Conservation (phyloP, 1,140 invertebrate species). For the Stegodyphus mimosarum region DNA sequence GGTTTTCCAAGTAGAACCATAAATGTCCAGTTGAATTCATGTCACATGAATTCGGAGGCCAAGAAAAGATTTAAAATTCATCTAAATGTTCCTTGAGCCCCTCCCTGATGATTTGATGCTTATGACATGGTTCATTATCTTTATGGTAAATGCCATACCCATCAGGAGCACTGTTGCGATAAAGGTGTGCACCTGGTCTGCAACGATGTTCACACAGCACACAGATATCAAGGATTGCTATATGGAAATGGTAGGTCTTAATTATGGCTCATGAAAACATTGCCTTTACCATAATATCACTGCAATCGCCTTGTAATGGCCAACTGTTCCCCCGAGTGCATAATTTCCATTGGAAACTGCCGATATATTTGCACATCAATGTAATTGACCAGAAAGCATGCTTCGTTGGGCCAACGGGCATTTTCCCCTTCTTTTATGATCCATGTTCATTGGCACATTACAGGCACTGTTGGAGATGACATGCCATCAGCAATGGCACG, state of each 20-base stretch:
- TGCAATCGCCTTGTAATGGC: neutral
- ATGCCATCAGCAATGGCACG: neutral
- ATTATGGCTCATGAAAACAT: neutral
- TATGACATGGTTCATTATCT: neutral
- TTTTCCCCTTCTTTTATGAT: neutral
- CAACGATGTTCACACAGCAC: neutral
- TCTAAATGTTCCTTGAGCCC: neutral
- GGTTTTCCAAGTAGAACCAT: neutral
- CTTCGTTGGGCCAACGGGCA: neutral
- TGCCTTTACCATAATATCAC: neutral
- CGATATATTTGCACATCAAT: neutral
- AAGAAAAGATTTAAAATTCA: neutral
- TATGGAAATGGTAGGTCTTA: neutral
- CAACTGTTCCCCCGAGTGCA: neutral
- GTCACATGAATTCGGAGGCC: neutral
- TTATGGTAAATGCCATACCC: neutral
- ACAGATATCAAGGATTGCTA: neutral
- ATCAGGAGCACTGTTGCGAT: neutral
- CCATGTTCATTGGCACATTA: neutral
- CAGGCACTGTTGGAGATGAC: neutral
- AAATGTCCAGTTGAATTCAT: neutral
- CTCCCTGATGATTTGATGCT: neutral
- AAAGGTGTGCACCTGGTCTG: neutral
- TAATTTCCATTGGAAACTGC: neutral
- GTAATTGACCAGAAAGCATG: neutral